Evolutionary conservation across 2,797 vertebrate species (phyloP), one percentile per base, ranked within the genome.

Genomic region (Geotrypetes seraphini): DNA sequence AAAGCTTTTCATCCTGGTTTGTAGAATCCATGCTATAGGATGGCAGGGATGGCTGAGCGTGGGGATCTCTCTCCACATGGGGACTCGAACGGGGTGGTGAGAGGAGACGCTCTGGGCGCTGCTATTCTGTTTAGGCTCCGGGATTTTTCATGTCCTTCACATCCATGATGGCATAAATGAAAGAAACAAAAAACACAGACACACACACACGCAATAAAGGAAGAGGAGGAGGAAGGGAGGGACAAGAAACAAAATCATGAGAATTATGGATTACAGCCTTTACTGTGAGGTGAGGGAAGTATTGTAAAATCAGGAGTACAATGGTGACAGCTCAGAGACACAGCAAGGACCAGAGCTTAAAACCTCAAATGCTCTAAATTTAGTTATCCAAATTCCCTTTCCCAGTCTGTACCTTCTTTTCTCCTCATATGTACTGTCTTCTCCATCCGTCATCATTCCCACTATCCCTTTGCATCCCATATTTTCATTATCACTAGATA

Each of bases 51-150:
- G 48, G 90, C 88, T 11, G 88, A 91, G 33, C 80, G 79, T 33
- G 91, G 73, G 3, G 84, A 83, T 60, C 84, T 87, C 5, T 86
- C 70, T 33, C 87, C 63, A 60, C 89, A 79, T 32, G 85, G 90
- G 46, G 78, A 83, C 72, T 88, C 86, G 46, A 76, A 90, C 25
- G 86, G 83, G 2, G 86, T 65, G 48, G 84, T 83, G 57, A 89
- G 83, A 37, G 89, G 90, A 47, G 87, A 79, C 18, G 93, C 85
- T 55, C 86, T 83, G 53, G 92, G 68, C 7, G 84, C 79, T 16
- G 88, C 87, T 79, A 95, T 90, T 79, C 90, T 93, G 79, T 69
- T 90, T 46, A 95, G 79, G 69, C 91, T 95, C 64, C 79, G 86
- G 64, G 91, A 93, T 77, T 91, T 93, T 69, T 95, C 90, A 16